Base-by-base conservation (phyloP, 2,888 invertebrate species). In the Microctonus hyperodae region DNA sequence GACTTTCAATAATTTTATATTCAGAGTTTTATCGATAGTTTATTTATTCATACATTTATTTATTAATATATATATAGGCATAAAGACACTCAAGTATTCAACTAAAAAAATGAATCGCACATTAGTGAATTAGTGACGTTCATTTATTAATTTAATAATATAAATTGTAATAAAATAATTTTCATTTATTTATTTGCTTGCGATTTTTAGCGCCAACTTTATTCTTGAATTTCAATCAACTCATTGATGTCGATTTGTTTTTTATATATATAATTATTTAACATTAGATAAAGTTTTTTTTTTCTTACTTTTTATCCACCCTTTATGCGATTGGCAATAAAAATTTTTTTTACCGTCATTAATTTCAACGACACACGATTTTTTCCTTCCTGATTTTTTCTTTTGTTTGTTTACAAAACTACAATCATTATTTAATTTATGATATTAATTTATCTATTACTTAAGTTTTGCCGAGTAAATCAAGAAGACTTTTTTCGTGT, bases 11-110 rank as follows among this genome's bases (percentile, higher is more conserved):
- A 33, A 60, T 44, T 16, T 44, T 31, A 73, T 74, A 53, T 78
- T 77, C 72, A 75, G 76, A 79, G 79, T 75, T 70, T 68, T 75
- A 71, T 74, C 75, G 20, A 67, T 66, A 58, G 59, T 79, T 79
- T 75, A 77, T 75, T 79, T 44, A n/a, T n/a, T 44, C 6, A 44
- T 44, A 16, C 7, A 28, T 5, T 28, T 28, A 28, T 28, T 28
- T 28, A 28, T 28, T 28, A 5, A 28, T n/a, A n/a, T n/a, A n/a
- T 6, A 73, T 53, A 74, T 28, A 75, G 74, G 73, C 74, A 70
- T 76, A 73, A 75, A 72, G 72, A 20, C 65, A 70, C 73, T 71
- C 65, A 70, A 69, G 70, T 72, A 73, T 71, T 74, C 73, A 60
- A 71, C 44, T 56, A 64, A 28, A 60, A 7, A 28, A 28, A n/a